A percentile compares a stretch with the other conserved stretches of the same genome.
Conservation (phyloP, 2,888 invertebrate genomes). For the Drosophila flavopinicola region DNA sequence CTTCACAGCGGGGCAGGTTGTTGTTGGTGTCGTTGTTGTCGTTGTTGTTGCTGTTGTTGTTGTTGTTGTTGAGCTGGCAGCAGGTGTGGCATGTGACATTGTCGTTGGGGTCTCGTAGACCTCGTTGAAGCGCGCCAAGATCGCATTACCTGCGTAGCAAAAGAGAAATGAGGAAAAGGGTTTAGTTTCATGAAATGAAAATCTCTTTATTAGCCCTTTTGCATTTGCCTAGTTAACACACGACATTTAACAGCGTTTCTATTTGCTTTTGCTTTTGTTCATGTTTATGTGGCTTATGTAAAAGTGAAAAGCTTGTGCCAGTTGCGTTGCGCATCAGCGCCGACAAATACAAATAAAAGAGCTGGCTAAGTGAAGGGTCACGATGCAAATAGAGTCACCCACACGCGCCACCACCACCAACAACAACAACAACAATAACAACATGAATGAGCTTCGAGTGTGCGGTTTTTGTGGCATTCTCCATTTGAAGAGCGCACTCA, state of each 20-base stretch:
- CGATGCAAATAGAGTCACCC: constrained; percentile 41
- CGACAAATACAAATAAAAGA: not conserved
- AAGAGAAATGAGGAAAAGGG: constrained; percentile 36
- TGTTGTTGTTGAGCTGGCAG: constrained; percentile 22
- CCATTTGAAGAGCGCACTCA: constrained; percentile 13
- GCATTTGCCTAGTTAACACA: constrained; percentile 33
- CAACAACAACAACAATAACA: constrained; percentile 27
- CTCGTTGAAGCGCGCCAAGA: constrained; percentile 83
- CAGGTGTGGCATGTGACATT: constrained; percentile 36
- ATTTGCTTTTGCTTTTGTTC: constrained; percentile 31
- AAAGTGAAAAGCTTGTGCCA: constrained; percentile 48
- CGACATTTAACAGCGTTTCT: constrained; percentile 35
- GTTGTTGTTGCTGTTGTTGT: constrained; percentile 30
- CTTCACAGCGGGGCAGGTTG: constrained; percentile 31
- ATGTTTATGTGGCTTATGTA: constrained; percentile 16
- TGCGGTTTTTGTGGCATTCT: constrained; percentile 46
- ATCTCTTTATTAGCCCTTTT: constrained; percentile 44
- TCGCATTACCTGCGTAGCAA: constrained; percentile 83
- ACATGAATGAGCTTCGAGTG: constrained; percentile 30
- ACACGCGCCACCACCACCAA: constrained; percentile 24
- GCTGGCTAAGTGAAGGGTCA: constrained; percentile 55
- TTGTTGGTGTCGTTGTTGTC: constrained; percentile 27
- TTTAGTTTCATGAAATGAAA: constrained; percentile 48
- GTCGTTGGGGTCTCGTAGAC: constrained; percentile 73
- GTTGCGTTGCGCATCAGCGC: constrained; percentile 35